Conservation (phyloP, 2,113 vertebrate species). For the Eurystomus gularis region DNA sequence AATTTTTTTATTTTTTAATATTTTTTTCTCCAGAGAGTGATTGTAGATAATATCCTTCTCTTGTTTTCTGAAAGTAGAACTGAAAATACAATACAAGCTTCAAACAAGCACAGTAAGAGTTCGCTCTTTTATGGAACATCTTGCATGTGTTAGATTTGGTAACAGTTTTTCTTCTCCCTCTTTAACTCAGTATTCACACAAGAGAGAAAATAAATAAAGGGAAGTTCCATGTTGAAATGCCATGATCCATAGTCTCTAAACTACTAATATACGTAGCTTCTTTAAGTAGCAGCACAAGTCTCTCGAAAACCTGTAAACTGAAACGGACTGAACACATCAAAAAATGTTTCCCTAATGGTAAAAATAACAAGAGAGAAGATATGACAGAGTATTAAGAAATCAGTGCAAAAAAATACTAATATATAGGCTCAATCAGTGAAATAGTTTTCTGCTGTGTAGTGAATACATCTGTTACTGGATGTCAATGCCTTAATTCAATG, state of each 20-base stretch:
- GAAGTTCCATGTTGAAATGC: not conserved
- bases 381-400: not conserved
- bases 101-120: not conserved
- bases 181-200: not conserved
- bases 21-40: not conserved
- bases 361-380: not conserved
- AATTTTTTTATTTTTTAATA: not conserved
- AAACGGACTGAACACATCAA: not conserved
- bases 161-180: not conserved
- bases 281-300: not conserved
- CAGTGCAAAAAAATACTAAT: not conserved
- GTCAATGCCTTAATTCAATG: not conserved
- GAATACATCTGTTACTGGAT: not conserved
- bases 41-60: not conserved
- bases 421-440: not conserved
- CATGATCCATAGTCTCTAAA: not conserved
- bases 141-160: not conserved
- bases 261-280: not conserved
- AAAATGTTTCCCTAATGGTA: not conserved
- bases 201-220: not conserved
- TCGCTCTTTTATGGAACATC: not conserved
- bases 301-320: not conserved
- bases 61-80: not conserved
- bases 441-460: not conserved
- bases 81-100: not conserved